Conservation (phyloP, 2,888 invertebrate genomes). For the Agrilus mali region DNA sequence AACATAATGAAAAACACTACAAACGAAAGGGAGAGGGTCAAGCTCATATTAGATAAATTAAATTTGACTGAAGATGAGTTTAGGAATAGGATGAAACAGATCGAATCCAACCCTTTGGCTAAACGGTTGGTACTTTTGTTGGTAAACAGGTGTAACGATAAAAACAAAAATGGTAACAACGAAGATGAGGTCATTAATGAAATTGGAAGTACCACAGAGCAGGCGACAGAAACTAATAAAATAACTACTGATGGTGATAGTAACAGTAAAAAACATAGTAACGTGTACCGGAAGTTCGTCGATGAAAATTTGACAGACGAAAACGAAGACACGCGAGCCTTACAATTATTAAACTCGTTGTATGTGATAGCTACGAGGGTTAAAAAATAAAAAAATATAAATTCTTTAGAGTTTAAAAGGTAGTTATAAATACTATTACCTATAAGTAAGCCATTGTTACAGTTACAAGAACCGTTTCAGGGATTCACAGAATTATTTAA, state of each 20-base stretch:
- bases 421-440: too few species aligned
- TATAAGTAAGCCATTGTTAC: too few species aligned
- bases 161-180: constrained; percentile 10
- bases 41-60: constrained; percentile 52
- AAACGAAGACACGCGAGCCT: constrained; percentile 61
- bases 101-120: constrained; percentile 63
- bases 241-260: too few species aligned
- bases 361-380: constrained; percentile 76
- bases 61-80: constrained; percentile 65
- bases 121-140: constrained; percentile 59
- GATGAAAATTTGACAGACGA: constrained; percentile 24
- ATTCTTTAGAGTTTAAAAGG: background rate
- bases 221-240: too few species aligned
- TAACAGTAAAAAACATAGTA: constrained; percentile 12
- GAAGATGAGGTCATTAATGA: constrained; percentile 12
- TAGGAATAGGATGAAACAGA: constrained; percentile 71
- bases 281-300: constrained; percentile 12
- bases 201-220: constrained; percentile 4
- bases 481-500: too few species aligned
- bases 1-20: constrained; percentile 47
- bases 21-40: constrained; percentile 27
- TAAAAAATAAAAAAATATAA: constrained; percentile 41
- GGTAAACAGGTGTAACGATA: constrained; percentile 62
- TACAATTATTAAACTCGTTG: constrained; percentile 70
- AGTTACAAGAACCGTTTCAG: too few species aligned